These are phyloP conservation scores for Colostygia pectinataria DNA, from an alignment of 2,888 invertebrate species.

Conservation along the genomic window DNA sequence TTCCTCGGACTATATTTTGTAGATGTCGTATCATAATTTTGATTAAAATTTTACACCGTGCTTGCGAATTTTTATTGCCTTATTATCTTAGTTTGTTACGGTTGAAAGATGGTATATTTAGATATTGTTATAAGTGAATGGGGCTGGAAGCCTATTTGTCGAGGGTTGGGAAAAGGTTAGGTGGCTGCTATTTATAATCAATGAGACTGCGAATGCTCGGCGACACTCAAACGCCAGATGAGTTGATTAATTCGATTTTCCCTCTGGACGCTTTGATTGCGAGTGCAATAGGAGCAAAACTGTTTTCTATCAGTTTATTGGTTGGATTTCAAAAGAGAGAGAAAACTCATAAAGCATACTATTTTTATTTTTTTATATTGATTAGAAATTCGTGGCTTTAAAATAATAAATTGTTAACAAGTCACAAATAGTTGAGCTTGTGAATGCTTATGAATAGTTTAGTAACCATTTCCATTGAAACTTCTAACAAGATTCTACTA, in stretches of 20 bases:
- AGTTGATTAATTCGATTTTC: constrained; percentile 74
- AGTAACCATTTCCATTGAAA: constrained; percentile 26
- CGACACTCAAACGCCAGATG: constrained; percentile 67
- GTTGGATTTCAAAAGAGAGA: constrained; percentile 6
- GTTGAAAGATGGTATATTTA: constrained; percentile 22
- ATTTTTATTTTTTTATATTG: background rate
- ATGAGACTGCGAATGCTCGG: constrained; percentile 56
- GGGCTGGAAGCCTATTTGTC: constrained; percentile 18
- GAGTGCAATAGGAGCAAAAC: constrained; percentile 53
- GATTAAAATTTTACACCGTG: constrained; percentile 39
- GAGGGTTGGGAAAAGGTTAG: constrained; percentile 26
- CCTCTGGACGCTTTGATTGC: constrained; percentile 70
- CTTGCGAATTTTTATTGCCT: constrained; percentile 36
- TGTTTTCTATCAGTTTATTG: constrained; percentile 46
- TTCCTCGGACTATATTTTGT: constrained; percentile 31
- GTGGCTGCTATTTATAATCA: constrained; percentile 49
- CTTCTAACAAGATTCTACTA: constrained; percentile 25
- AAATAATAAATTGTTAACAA: too few species aligned
- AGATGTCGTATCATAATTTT: constrained; percentile 34
- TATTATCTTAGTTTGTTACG: constrained; percentile 33
- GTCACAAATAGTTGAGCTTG: too few species aligned
- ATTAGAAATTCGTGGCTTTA: background rate
- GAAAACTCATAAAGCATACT: too few species aligned
- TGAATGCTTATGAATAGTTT: background rate
- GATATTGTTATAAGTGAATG: constrained; percentile 19